Evolutionary conservation across 2,888 invertebrate species (phyloP), one percentile per base, ranked within the genome.

Genomic region (Lamellibrachia satsuma): DNA sequence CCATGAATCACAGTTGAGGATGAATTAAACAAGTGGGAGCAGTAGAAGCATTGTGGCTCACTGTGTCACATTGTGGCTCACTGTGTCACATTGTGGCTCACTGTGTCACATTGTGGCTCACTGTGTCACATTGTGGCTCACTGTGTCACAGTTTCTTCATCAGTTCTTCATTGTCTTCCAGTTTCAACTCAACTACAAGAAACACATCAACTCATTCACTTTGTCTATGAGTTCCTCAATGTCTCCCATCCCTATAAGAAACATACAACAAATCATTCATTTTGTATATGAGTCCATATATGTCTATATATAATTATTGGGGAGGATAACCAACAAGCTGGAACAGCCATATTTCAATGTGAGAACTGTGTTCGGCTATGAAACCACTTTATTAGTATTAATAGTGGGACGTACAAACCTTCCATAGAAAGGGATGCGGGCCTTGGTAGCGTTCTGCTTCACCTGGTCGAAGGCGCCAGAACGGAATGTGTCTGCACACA

Each of bases 391-490:
- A 90, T 2, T 15, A 90, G 27, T n/a, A 22, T 90, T 57, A 55
- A 90, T 9, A 27, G 51, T n/a, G 27, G 52, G 27, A n/a, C 3
- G 22, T 15, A 75, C 75, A 11, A 91, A 98, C 98, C 98, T 98
- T 97, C 99, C 99, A 96, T 99, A 99, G 97, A 99, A 99, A 2
- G 99, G 99, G 97, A 99, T 99, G 95, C 99, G 97, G 90, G 99
- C 99, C 97, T 99, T 99, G 27, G 99, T 99, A 95, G 99, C 99
- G 97, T 99, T 99, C 96, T 99, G 99, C 97, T 99, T 99, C 93
- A 99, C 98, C 97, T 99, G 99, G 97, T 99, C 99, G 96, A 99
- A 99, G 93, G 99, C 99, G 97, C 99, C 99, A 95, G 99, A 99
- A 97, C 99, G 98, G 97, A 99, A 99, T 92, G 99, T 99, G 97